phyloP scores from a whole-genome alignment of 1,140 invertebrate species.

The Drosophila bocqueti region DNA sequence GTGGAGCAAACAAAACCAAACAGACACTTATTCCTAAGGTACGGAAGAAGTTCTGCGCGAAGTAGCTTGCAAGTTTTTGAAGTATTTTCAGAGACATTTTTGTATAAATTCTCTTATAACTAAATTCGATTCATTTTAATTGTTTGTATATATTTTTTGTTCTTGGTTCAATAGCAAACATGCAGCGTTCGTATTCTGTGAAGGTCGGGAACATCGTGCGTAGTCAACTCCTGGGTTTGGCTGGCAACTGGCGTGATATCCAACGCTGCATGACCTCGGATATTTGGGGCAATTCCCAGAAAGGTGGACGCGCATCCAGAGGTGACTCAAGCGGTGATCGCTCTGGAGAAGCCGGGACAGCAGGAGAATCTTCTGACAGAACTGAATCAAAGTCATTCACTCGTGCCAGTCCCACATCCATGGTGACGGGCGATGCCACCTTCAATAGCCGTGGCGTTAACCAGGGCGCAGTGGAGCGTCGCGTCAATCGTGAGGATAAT shows the following conservation, averaged over 20 bases:
- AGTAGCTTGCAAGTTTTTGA: too few relatives aligned
- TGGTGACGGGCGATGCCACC: not conserved
- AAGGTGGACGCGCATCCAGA: not conserved
- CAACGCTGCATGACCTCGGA: not conserved
- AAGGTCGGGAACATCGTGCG: not conserved
- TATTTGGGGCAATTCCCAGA: not conserved
- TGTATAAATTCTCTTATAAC: too few relatives aligned
- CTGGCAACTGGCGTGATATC: not conserved
- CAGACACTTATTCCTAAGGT: too few relatives aligned
- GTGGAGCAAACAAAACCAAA: too few relatives aligned
- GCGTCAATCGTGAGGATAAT: conserved; percentile 56
- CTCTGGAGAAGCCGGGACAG: too few relatives aligned
- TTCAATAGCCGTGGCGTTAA: not conserved
- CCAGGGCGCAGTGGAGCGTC: not conserved
- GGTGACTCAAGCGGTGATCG: not conserved
- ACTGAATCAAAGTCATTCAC: not conserved
- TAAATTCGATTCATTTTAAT: not conserved
- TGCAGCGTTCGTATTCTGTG: conserved; percentile 8
- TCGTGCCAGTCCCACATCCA: conserved; percentile 17
- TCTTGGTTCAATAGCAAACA: not conserved
- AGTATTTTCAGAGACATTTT: too few relatives aligned
- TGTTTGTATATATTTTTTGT: fast-evolving
- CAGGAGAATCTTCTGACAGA: not conserved
- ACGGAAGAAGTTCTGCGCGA: too few relatives aligned
- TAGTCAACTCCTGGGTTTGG: not conserved